Base-by-base conservation (phyloP, 2,113 vertebrate genomes). In the Falcunculus frontatus region DNA sequence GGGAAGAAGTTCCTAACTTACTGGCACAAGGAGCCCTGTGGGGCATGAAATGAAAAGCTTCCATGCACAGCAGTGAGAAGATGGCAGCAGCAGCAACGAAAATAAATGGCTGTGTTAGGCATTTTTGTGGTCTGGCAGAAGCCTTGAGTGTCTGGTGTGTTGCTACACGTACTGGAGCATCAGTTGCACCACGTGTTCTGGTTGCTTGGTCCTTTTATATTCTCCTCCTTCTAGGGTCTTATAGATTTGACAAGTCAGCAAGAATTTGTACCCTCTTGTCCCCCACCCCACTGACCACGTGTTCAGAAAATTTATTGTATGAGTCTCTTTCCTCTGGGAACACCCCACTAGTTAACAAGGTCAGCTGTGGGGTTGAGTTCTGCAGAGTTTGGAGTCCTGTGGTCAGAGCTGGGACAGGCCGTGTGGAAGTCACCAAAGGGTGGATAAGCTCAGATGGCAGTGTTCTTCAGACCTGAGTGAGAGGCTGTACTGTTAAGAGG, bases 241-340 rank as follows among this genome's bases (percentile, higher is more conserved):
- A 10, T 0, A 37, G 74, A 49, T 49, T 33, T 62, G 89, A 52
- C 30, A n/a, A 41, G 7, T 63, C 42, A 42, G 49, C 3, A 8
- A 68, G 77, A 64, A 32, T 67, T 29, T 68, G 39, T 39, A 60
- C 26, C 19, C 5, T 33, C 26, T 59, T 68, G 42, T 74, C 21
- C 46, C 16, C n/a, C 13, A 26, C 4, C 11, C 20, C 33, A 10
- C 15, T 37, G 35, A 29, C 19, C 8, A 11, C 0, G 0, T 4
- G 9, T 47, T 50, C 35, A 53, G 67, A 56, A 35, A 55, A 47
- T 32, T 1, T 19, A 6, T 1, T 0, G 0, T 22, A 2, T 12
- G 35, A 3, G 2, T 35, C 32, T 37, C 29, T 55, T 35, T 74
- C n/a, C n/a, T 87, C 59, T 35, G 35, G 78, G 70, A 91, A 47